Conservation (phyloP, 2,113 vertebrate species). For the Genyomyrus donnyi region DNA sequence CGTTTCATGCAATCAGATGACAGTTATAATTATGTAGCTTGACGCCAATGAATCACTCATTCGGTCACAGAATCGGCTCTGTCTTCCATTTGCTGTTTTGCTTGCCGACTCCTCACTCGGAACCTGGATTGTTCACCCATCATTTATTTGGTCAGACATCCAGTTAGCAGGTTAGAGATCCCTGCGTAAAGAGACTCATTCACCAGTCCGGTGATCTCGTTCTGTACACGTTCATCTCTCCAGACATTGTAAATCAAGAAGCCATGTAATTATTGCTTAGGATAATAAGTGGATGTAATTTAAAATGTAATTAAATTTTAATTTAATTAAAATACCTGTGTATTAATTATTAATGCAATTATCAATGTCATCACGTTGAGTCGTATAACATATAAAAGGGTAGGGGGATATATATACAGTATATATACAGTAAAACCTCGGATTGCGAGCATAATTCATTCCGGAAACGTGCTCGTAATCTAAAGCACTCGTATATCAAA, state of each 20-base stretch:
- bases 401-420: background rate
- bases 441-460: too few species aligned
- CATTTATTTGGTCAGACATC: background rate
- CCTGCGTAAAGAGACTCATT: background rate
- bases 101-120: background rate
- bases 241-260: background rate
- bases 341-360: constrained; percentile 3
- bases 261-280: background rate
- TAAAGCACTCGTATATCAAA: too few species aligned
- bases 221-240: background rate
- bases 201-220: background rate
- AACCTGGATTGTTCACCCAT: background rate
- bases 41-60: background rate
- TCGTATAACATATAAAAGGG: background rate
- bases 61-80: background rate
- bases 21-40: background rate
- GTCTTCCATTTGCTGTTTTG: background rate
- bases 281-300: background rate
- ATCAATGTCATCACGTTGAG: background rate
- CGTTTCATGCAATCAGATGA: background rate
- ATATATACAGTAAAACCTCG: background rate
- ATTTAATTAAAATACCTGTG: constrained; percentile 8
- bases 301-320: background rate
- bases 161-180: background rate
- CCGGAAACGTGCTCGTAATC: too few species aligned